Evolutionary conservation across 2,113 vertebrate genomes (phyloP).

Genomic region (Sorex fumeus): DNA sequence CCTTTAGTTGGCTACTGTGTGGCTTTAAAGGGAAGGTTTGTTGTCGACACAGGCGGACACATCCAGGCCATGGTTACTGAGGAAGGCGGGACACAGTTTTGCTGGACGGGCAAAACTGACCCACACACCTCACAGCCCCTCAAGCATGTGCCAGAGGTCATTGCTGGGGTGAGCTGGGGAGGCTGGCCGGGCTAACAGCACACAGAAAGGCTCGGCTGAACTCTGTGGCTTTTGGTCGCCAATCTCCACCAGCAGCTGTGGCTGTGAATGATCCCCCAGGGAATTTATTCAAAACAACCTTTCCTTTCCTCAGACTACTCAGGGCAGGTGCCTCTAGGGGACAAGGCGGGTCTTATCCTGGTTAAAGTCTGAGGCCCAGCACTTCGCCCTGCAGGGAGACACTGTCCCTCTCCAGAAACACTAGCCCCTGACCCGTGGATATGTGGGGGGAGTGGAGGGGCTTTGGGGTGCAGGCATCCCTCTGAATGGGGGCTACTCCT

Average conservation of each 20-base stretch:
- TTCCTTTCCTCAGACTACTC: not conserved
- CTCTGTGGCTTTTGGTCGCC: not conserved
- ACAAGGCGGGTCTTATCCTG: not conserved
- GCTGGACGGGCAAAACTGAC: not conserved
- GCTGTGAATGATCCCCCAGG: not conserved
- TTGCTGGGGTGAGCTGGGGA: not conserved
- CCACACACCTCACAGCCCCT: not conserved
- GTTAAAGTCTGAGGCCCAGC: not conserved
- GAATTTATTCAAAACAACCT: slow-evolving; percentile 3
- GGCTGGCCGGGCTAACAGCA: not conserved
- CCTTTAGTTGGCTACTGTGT: not conserved
- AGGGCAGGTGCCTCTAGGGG: no score
- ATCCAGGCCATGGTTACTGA: not conserved
- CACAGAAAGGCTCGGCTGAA: no score
- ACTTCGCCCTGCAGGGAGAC: not conserved
- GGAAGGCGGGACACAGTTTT: not conserved
- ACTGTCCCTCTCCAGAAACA: no score
- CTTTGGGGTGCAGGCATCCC: no score
- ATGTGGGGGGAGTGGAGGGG: not conserved
- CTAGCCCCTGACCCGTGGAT: not conserved
- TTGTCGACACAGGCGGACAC: not conserved
- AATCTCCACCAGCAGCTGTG: slow-evolving; percentile 32
- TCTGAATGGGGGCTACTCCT: not conserved
- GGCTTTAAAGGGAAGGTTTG: not conserved
- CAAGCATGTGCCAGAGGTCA: not conserved